These are phyloP conservation scores for Capromys pilorides DNA, from an alignment of 2,797 vertebrate genomes.

Conservation along the genomic window DNA sequence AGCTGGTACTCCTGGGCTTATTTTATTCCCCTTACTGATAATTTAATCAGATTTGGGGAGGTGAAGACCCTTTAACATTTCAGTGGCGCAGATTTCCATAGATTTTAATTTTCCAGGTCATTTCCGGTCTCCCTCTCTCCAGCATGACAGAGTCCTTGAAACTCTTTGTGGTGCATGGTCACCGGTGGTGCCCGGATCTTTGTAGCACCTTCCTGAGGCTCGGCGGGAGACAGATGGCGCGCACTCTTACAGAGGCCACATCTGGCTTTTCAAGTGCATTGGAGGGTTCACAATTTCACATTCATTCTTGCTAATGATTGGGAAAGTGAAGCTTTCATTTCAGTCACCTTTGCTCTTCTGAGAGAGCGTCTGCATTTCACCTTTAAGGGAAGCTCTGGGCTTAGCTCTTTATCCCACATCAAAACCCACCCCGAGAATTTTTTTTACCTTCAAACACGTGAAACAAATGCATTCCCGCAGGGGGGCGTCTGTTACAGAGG, in stretches of 20 bases:
- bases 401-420: conserved; percentile 64
- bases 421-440: conserved; percentile 72
- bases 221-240: neutral
- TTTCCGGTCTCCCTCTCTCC: neutral
- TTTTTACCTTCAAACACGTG: conserved; percentile 72
- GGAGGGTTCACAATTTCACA: conserved; percentile 68
- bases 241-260: conserved; percentile 19
- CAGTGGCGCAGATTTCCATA: neutral
- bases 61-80: neutral
- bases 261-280: conserved; percentile 61
- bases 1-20: neutral
- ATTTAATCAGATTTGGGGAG: neutral
- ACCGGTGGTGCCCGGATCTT: neutral
- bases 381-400: conserved; percentile 63
- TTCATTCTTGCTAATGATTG: conserved; percentile 75
- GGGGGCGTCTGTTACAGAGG: conserved; percentile 43
- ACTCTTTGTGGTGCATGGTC: neutral
- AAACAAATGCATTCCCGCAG: conserved; percentile 65
- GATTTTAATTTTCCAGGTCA: conserved; percentile 48
- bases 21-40: neutral
- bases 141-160: neutral
- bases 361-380: conserved; percentile 50
- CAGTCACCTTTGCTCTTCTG: conserved; percentile 59
- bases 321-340: conserved; percentile 66
- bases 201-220: conserved; percentile 1